These are phyloP conservation scores for Acanthoscelides obtectus DNA, from an alignment of 2,888 invertebrate species.

Conservation along the genomic window DNA sequence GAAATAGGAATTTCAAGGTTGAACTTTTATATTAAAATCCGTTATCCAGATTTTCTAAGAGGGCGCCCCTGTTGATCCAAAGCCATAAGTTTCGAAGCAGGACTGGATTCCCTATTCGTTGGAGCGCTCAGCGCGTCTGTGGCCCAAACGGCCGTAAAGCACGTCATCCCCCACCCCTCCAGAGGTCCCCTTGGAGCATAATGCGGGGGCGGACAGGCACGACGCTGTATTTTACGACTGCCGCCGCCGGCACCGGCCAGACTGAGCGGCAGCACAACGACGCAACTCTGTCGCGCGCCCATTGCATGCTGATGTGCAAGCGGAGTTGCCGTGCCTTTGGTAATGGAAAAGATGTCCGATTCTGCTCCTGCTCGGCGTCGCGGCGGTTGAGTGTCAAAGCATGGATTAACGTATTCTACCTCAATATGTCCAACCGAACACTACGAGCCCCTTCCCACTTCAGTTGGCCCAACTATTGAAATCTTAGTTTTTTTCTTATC, in stretches of 20 bases:
- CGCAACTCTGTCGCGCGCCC: not conserved
- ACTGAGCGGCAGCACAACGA: not conserved
- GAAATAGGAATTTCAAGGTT: too few relatives aligned
- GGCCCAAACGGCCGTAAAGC: not conserved
- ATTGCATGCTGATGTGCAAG: not conserved
- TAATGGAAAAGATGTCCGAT: too few relatives aligned
- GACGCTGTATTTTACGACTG: not conserved
- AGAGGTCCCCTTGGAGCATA: not conserved
- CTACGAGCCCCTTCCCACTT: too few relatives aligned
- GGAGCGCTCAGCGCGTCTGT: not conserved
- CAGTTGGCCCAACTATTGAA: too few relatives aligned
- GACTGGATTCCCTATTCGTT: not conserved
- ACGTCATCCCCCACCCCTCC: not conserved
- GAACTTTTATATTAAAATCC: too few relatives aligned
- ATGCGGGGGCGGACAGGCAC: not conserved
- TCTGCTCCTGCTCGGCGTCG: too few relatives aligned
- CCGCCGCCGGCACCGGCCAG: not conserved
- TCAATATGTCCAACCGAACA: too few relatives aligned
- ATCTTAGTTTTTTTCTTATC: too few relatives aligned
- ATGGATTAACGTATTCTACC: too few relatives aligned
- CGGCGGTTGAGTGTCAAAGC: too few relatives aligned
- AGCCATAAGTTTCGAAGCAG: not conserved
- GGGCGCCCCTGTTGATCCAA: not conserved
- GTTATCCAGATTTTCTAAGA: too few relatives aligned
- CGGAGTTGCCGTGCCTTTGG: not conserved